phyloP scores from a whole-genome alignment of 2,888 invertebrate genomes.

The Dorcus hopei region DNA sequence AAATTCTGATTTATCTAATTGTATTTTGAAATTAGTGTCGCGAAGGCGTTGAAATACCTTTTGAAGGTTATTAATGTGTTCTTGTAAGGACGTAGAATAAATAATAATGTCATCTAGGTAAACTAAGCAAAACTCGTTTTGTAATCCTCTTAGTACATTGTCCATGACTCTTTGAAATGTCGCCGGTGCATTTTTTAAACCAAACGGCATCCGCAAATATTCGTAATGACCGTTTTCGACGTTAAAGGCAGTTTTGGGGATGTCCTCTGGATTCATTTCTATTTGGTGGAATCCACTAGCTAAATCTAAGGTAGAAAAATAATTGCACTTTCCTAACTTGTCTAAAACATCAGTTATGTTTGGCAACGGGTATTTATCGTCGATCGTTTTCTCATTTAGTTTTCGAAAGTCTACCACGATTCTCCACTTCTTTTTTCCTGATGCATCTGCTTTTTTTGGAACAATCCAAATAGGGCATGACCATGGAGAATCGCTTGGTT shows the following conservation, averaged over 20 bases:
- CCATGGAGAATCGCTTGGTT: not conserved
- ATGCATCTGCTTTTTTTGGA: conserved; percentile 19
- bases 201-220: conserved; percentile 32
- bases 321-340: conserved; percentile 22
- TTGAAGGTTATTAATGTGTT: not conserved
- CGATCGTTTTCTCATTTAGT: conserved; percentile 21
- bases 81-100: not conserved
- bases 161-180: conserved; percentile 32
- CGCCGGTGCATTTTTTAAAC: conserved; percentile 30
- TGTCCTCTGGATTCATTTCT: conserved; percentile 18
- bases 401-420: conserved; percentile 15
- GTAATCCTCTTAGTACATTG: conserved; percentile 14
- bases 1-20: not conserved
- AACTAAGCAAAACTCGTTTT: conserved; percentile 12
- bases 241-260: conserved; percentile 35
- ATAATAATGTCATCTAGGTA: conserved; percentile 30
- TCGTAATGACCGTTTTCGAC: conserved; percentile 32
- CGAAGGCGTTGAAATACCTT: conserved; percentile 4
- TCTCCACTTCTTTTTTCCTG: conserved; percentile 10
- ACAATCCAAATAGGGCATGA: conserved; percentile 6
- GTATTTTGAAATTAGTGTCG: not conserved
- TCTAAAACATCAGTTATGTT: conserved; percentile 26
- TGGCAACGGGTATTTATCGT: conserved; percentile 23
- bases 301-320: conserved; percentile 26
- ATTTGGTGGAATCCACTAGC: conserved; percentile 27